Base-by-base conservation (phyloP, 2,888 invertebrate species). In the Tetrapedia diversipes region DNA sequence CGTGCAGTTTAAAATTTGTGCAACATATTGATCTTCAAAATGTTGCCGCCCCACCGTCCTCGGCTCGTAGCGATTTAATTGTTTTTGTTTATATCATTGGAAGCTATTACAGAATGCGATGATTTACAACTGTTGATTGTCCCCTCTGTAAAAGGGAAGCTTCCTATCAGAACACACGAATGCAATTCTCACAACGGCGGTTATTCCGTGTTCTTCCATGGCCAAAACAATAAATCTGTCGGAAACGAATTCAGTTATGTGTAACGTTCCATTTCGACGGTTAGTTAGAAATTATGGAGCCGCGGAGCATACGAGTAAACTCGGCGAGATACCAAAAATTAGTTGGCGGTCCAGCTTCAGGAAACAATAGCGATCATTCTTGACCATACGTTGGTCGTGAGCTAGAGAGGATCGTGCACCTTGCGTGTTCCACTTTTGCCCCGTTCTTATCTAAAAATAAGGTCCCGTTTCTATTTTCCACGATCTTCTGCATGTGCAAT, bases 271-370 rank as follows among this genome's bases (percentile, higher is more conserved):
- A 72, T 83, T 82, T 78, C 78, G 78, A 75, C 56, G 79, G 60
- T 49, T 24, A 22, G 39, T 70, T 63, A 56, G 45, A 61, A 78
- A 82, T 83, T 74, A 75, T 60, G 69, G 66, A 69, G 32, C 53
- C 60, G 16, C 47, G 71, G 32, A 16, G 49, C 37, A 29, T 39
- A 47, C 65, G 68, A 51, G 73, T 53, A 70, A 74, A 82, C 83
- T 80, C 82, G 82, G 83, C 82, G 73, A 77, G 63, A 69, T 60
- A 83, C 83, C 83, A 81, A 83, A 81, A 82, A 82, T 82, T 83
- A 80, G 80, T 80, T 78, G 81, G 77, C 83, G 70, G 71, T 81
- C 69, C 74, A 45, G 69, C 68, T 56, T 59, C 54, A 51, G 47
- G 56, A 76, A 74, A 72, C 77, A 80, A 71, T 61, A 56, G 65